phyloP scores from a whole-genome alignment of 2,888 invertebrate genomes.

The Dioctria rufipes region DNA sequence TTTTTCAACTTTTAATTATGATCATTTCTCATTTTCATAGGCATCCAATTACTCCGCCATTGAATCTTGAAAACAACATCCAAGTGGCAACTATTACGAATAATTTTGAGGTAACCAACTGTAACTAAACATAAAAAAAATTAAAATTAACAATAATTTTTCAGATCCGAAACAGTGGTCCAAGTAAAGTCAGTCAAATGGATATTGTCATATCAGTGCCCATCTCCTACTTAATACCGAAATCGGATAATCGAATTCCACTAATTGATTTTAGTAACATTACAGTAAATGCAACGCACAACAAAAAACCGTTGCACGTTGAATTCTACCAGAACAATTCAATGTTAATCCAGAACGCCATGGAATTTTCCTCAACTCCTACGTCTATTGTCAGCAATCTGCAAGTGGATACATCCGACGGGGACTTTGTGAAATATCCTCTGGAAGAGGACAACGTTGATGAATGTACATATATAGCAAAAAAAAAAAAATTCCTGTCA shows the following conservation, averaged over 20 bases:
- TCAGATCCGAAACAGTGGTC: conserved; percentile 69
- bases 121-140: conserved; percentile 13
- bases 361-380: conserved; percentile 62
- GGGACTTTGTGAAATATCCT: conserved; percentile 57
- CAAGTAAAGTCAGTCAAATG: conserved; percentile 68
- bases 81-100: conserved; percentile 66
- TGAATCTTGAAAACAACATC: conserved; percentile 67
- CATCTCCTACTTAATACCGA: conserved; percentile 66
- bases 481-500: too few species aligned
- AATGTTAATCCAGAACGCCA: conserved; percentile 66
- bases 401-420: conserved; percentile 58
- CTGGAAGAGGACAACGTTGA: conserved; percentile 52
- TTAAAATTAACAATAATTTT: neutral
- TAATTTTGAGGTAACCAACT: conserved; percentile 65
- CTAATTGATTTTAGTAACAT: conserved; percentile 68
- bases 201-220: conserved; percentile 68
- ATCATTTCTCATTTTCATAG: conserved; percentile 60
- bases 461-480: neutral
- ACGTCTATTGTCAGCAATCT: conserved; percentile 29
- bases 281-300: conserved; percentile 67
- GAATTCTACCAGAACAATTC: conserved; percentile 68
- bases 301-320: conserved; percentile 65
- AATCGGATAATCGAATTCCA: conserved; percentile 64
- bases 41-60: conserved; percentile 64
- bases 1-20: neutral